Conservation (phyloP, 1,140 invertebrate species). For the Drosophila yakuba region DNA sequence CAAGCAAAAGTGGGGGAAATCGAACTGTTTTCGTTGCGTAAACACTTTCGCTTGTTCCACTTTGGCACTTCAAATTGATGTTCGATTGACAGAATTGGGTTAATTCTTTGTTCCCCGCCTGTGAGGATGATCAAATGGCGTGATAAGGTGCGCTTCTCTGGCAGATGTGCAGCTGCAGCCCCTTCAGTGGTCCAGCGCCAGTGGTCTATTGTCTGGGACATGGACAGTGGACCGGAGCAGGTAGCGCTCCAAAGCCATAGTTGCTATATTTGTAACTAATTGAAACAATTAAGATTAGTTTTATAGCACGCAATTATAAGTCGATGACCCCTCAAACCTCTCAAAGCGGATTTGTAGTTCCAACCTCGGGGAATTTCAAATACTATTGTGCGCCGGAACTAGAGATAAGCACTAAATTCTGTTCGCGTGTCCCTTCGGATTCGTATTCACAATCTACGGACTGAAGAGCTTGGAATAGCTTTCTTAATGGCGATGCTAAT, state of each 20-base stretch:
- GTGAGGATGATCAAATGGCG: constrained; percentile 52
- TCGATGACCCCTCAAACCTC: neutral
- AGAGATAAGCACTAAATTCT: constrained; percentile 26
- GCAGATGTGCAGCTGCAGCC: constrained; percentile 39
- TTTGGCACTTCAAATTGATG: constrained; percentile 52
- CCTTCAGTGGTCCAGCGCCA: neutral
- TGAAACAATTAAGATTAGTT: constrained; percentile 7
- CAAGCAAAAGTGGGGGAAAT: neutral
- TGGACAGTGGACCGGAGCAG: constrained; percentile 28
- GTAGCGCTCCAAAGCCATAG: constrained; percentile 13
- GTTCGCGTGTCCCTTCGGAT: constrained; percentile 29
- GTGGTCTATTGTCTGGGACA: constrained; percentile 31
- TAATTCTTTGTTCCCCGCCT: constrained; percentile 67
- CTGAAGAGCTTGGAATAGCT: neutral
- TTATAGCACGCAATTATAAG: neutral
- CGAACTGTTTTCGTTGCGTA: constrained; percentile 26
- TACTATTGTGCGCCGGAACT: constrained; percentile 19
- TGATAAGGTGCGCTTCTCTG: constrained; percentile 53
- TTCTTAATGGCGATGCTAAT: constrained; percentile 4
- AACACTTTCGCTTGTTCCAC: constrained; percentile 56
- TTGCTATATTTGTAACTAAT: neutral
- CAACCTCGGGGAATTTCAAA: constrained; percentile 22
- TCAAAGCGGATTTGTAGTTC: constrained; percentile 15
- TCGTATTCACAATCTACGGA: constrained; percentile 20
- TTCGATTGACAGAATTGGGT: constrained; percentile 66